phyloP scores from a whole-genome alignment of 2,888 invertebrate genomes.

The Odontocerum albicorne region DNA sequence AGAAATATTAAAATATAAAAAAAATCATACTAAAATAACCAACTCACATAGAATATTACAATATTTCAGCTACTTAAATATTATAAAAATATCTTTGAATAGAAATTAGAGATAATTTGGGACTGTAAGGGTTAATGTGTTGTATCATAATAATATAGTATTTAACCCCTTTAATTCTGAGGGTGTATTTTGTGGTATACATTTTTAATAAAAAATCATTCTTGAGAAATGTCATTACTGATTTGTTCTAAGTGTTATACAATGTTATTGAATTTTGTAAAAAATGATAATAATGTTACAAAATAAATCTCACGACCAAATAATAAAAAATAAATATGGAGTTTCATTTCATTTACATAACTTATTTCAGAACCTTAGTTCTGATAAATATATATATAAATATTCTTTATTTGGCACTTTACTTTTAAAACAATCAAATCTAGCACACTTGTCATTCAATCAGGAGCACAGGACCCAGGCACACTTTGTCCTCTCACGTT shows the following conservation, averaged over 20 bases:
- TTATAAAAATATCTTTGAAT: not conserved
- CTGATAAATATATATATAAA: too few species aligned
- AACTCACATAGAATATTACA: not conserved
- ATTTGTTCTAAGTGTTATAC: constrained; percentile 29
- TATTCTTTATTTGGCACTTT: too few species aligned
- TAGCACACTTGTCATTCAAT: too few species aligned
- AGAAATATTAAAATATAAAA: not conserved
- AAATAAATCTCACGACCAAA: constrained; percentile 31
- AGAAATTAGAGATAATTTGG: not conserved
- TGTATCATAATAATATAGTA: constrained; percentile 8
- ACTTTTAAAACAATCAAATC: too few species aligned
- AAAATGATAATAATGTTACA: constrained; percentile 24
- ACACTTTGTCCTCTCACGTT: too few species aligned
- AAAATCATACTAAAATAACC: not conserved
- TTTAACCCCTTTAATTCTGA: not conserved
- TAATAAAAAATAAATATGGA: constrained; percentile 23
- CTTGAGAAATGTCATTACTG: constrained; percentile 22
- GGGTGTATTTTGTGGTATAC: constrained; percentile 24
- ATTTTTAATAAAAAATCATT: constrained; percentile 12
- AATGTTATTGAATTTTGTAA: constrained; percentile 28
- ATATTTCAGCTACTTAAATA: not conserved
- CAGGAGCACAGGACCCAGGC: too few species aligned
- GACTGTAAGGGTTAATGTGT: constrained; percentile 17
- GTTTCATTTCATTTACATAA: too few species aligned
- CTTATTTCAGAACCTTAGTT: too few species aligned